Evolutionary conservation across 1,140 invertebrate species (phyloP).

Genomic region (Sipha flava): DNA sequence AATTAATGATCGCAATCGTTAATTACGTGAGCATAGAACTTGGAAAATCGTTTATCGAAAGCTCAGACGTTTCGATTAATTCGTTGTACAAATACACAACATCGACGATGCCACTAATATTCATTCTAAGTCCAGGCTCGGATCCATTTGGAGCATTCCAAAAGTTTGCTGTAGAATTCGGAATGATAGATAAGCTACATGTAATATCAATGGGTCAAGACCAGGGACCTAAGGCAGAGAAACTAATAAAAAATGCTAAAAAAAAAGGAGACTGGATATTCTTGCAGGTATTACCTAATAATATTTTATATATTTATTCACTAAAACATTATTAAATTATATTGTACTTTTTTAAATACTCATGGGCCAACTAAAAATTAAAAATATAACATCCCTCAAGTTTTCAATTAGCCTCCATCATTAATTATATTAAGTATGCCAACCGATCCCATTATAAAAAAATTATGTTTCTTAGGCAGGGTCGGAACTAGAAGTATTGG

Average conservation of each 20-base stretch:
- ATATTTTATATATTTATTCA: no score
- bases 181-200: conserved; percentile 63
- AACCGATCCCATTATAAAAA: no score
- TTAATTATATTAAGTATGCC: no score
- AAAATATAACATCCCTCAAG: no score
- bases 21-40: conserved; percentile 68
- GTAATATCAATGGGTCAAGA: conserved; percentile 86
- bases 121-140: conserved; percentile 76
- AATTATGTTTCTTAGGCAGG: no score
- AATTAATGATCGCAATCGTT: conserved; percentile 67
- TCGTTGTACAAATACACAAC: conserved; percentile 67
- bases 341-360: no score
- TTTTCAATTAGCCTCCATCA: no score
- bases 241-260: conserved; percentile 62
- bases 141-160: conserved; percentile 78
- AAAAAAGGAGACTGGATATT: conserved; percentile 73
- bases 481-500: no score
- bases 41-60: conserved; percentile 70
- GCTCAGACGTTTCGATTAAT: conserved; percentile 56
- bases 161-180: conserved; percentile 70
- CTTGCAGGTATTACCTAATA: conserved; percentile 51
- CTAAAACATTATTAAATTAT: no score
- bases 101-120: conserved; percentile 67
- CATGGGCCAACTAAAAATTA: no score
- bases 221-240: conserved; percentile 74